A percentile compares a stretch with the other conserved stretches of the same genome.
These are phyloP conservation scores for Neoarius graeffei DNA, from an alignment of 2,113 vertebrate species.

Conservation along the genomic window DNA sequence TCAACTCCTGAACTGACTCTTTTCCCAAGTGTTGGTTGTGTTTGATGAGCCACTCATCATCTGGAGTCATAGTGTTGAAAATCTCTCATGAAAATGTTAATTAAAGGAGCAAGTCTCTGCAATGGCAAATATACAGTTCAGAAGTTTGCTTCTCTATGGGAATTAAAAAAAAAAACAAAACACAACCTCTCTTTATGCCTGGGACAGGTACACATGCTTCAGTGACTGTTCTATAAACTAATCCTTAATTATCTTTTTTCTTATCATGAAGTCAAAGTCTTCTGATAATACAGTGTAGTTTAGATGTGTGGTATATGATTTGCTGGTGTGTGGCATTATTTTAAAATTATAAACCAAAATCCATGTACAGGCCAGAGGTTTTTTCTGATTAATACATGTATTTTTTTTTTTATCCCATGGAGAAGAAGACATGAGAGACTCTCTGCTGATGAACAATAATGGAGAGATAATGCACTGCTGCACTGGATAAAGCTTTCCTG, in stretches of 20 bases:
- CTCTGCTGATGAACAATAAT: constrained; percentile 23
- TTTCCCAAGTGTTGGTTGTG: background rate
- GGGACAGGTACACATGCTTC: background rate
- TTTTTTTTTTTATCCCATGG: background rate
- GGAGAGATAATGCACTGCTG: constrained; percentile 8
- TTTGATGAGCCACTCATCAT: background rate
- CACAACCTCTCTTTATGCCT: background rate
- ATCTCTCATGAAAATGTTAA: constrained; percentile 14
- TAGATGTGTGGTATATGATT: background rate
- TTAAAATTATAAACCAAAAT: background rate
- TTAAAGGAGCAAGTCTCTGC: constrained; percentile 11
- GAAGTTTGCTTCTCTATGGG: constrained; percentile 20
- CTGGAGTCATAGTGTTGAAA: constrained; percentile 15
- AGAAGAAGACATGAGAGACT: background rate
- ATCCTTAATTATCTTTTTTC: background rate
- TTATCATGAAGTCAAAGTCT: background rate
- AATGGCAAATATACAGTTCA: constrained; percentile 23
- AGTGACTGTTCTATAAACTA: background rate
- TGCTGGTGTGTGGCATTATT: background rate
- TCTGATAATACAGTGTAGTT: background rate
- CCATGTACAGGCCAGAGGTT: background rate
- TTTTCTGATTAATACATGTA: background rate
- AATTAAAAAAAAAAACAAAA: background rate
- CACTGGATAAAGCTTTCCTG: constrained; percentile 8
- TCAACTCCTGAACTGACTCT: background rate